A percentile compares a stretch with the other conserved stretches of the same genome.
Evolutionary conservation across 64 coral and sea anemone genomes (phyloP).

Genomic region (Pachyseris speciosa): DNA sequence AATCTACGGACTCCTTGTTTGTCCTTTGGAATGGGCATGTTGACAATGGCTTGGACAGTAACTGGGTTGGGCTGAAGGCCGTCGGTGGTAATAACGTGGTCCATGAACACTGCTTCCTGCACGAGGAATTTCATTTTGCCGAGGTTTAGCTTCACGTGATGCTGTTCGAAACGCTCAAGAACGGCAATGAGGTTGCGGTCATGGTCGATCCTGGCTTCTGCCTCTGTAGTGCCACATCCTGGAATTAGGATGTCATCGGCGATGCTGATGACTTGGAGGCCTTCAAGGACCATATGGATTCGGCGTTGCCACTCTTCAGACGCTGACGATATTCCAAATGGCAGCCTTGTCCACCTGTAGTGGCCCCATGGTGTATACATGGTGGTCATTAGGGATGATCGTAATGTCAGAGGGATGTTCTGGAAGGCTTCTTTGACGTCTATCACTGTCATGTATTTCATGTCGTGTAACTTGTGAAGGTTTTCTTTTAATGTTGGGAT

Average conservation of each 20-base stretch:
- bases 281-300: constrained; percentile 41
- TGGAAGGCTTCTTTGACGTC: constrained; percentile 40
- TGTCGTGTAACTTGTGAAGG: constrained; percentile 38
- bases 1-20: constrained; percentile 43
- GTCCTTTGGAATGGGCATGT: constrained; percentile 58
- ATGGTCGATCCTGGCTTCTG: constrained; percentile 56
- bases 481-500: constrained; percentile 46
- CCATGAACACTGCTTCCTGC: constrained; percentile 29
- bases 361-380: constrained; percentile 53
- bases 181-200: constrained; percentile 41
- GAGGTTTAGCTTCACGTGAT: constrained; percentile 50
- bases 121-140: constrained; percentile 58
- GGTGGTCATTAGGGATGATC: constrained; percentile 59
- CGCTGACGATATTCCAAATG: constrained; percentile 53
- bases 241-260: constrained; percentile 49
- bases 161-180: constrained; percentile 25
- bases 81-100: constrained; percentile 51
- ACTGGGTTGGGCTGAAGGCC: constrained; percentile 34
- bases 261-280: constrained; percentile 28
- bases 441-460: constrained; percentile 54
- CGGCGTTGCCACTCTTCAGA: constrained; percentile 55
- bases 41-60: constrained; percentile 21
- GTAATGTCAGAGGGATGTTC: constrained; percentile 32
- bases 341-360: constrained; percentile 31
- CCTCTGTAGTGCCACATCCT: constrained; percentile 13